Base-by-base conservation (phyloP, 2,888 invertebrate genomes). In the Ernsta delagoae region DNA sequence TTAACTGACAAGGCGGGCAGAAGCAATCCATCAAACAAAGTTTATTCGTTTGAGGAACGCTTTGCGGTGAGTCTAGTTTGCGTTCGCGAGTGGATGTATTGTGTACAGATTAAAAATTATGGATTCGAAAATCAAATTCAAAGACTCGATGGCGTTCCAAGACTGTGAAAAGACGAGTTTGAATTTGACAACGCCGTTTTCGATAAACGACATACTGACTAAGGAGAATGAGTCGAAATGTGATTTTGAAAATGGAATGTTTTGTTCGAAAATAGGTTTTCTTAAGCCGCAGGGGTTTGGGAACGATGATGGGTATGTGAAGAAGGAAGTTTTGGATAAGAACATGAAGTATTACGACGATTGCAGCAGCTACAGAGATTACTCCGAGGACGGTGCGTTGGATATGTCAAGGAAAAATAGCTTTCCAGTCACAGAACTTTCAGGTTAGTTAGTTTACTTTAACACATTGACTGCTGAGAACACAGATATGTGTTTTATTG, bases 181-280 rank as follows among this genome's bases (percentile, higher is more conserved):
- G 72, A 90, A 78, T 81, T 79, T 92, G 72, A 90, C 94, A 8
- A 96, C 96, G 8, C 96, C 96, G 45, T 96, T 96, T 86, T 96
- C 96, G 8, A 96, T 96, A 67, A 96, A 96, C 77, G 96, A 96
- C 78, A 96, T 96, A 82, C 85, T 96, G 79, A 95, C 95, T n/a
- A 92, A 90, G 74, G 94, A 93, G 79, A 92, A 90, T 64, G 92
- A 91, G 71, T 82, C 84, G 73, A 92, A 87, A 82, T 91, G 86
- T 76, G 86, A 88, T 73, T 89, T 89, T 82, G 90, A 90, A 80
- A 87, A 87, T 84, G 85, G 84, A 84, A 87, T 84, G 84, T 89
- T 87, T 76, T 82, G 85, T 75, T 78, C 82, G 70, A 81, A 82
- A 24, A 60, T 74, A 62, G 78, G 78, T 82, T 91, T 85, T 82